phyloP scores from a whole-genome alignment of 2,797 vertebrate genomes.

The Pampus argenteus region DNA sequence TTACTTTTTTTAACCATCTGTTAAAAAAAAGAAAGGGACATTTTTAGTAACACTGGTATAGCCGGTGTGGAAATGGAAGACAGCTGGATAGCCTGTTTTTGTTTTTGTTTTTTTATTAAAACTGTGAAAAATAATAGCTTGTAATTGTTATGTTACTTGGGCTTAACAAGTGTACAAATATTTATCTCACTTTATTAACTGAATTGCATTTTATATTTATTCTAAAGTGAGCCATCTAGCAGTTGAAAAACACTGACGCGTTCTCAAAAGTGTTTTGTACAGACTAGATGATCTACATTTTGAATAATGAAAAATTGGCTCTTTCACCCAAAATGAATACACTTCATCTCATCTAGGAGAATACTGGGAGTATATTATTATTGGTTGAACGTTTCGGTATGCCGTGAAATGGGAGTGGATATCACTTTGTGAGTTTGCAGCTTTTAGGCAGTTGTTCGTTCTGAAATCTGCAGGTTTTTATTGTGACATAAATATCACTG shows the following conservation, averaged over 20 bases:
- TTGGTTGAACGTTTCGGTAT: conserved; percentile 10
- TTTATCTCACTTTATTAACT: conserved; percentile 37
- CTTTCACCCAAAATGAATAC: conserved; percentile 16
- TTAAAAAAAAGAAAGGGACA: conserved; percentile 4
- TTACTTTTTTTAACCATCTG: conserved; percentile 11
- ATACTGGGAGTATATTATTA: conserved; percentile 14
- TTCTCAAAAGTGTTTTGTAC: conserved; percentile 12
- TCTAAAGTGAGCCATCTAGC: conserved; percentile 21
- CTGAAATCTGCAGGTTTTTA: background rate
- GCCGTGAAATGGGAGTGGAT: conserved; percentile 9
- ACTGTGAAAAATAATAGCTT: conserved; percentile 44
- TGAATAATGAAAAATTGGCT: conserved; percentile 22
- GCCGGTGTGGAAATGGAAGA: conserved; percentile 24
- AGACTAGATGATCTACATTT: conserved; percentile 11
- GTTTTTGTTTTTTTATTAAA: conserved; percentile 54
- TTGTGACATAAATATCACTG: conserved; percentile 5
- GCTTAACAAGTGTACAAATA: conserved; percentile 32
- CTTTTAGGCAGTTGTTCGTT: conserved; percentile 17
- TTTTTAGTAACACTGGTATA: background rate
- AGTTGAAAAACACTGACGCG: conserved; percentile 23
- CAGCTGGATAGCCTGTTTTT: conserved; percentile 34
- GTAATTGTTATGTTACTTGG: conserved; percentile 25
- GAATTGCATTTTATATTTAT: conserved; percentile 37
- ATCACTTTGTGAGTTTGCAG: conserved; percentile 9
- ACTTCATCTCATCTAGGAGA: conserved; percentile 16